These are phyloP conservation scores for Chloebia gouldiae DNA, from an alignment of 2,113 vertebrate species.

Conservation along the genomic window DNA sequence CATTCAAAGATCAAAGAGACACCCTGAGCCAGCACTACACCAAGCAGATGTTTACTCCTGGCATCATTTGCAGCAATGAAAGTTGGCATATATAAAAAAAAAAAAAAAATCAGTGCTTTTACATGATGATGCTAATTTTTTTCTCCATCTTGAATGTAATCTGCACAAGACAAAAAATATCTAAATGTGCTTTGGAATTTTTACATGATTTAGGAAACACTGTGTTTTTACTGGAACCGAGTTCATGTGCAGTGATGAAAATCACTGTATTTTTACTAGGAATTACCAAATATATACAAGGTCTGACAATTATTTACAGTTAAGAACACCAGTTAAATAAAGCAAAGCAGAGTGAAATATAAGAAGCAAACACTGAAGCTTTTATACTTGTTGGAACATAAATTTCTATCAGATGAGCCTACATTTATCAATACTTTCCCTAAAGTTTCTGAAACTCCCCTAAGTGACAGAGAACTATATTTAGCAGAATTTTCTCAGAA, in stretches of 20 bases:
- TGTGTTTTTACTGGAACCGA: background rate
- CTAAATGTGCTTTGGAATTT: background rate
- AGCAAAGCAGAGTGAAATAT: background rate
- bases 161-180: too few relatives aligned
- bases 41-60: background rate
- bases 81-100: background rate
- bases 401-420: background rate
- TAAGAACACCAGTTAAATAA: background rate
- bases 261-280: background rate
- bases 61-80: background rate
- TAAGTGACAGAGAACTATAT: background rate
- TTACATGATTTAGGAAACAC: background rate
- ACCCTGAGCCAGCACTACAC: background rate
- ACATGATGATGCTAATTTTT: background rate
- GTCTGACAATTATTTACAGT: background rate
- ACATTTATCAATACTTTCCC: background rate
- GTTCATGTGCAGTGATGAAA: background rate
- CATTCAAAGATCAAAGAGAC: background rate
- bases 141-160: background rate
- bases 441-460: background rate
- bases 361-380: background rate
- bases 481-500: background rate
- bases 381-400: background rate
- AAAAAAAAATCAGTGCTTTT: background rate
- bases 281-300: background rate